Percentiles rank a stretch among this genome's conserved stretches.
phyloP scores from a whole-genome alignment of 2,797 vertebrate species.

The Manis pentadactyla region DNA sequence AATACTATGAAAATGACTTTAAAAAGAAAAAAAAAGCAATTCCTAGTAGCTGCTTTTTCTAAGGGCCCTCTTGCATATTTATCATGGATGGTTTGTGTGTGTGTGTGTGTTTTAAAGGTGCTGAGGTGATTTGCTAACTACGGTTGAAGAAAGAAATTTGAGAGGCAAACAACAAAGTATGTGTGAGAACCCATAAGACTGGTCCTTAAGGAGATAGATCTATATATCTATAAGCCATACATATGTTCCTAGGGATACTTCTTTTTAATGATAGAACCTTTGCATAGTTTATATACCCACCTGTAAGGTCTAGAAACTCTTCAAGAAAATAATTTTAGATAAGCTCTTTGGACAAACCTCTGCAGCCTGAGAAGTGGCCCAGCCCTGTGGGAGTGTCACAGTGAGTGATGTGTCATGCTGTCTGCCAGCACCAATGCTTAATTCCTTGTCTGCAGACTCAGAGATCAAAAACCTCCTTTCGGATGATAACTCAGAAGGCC shows the following conservation, averaged over 20 bases:
- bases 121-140: background rate
- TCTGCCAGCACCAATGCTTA: background rate
- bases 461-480: conserved; percentile 94
- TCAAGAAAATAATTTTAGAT: background rate
- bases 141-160: conserved; percentile 9
- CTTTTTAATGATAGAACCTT: background rate
- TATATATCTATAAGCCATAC: background rate
- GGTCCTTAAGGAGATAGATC: background rate
- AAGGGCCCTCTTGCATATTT: background rate
- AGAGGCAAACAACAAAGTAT: background rate
- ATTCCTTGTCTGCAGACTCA: conserved; percentile 85
- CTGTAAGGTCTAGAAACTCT: background rate
- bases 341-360: background rate
- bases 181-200: background rate
- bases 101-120: background rate
- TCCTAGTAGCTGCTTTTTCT: background rate
- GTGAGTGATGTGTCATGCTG: background rate
- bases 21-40: background rate
- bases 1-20: background rate
- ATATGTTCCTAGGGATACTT: background rate
- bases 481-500: conserved; percentile 93
- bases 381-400: accelerated
- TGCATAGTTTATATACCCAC: background rate
- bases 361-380: background rate
- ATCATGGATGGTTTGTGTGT: background rate